Evolutionary conservation across 2,113 vertebrate species (phyloP), one percentile per base, ranked within the genome.

Genomic region (Muscicapa adusta): DNA sequence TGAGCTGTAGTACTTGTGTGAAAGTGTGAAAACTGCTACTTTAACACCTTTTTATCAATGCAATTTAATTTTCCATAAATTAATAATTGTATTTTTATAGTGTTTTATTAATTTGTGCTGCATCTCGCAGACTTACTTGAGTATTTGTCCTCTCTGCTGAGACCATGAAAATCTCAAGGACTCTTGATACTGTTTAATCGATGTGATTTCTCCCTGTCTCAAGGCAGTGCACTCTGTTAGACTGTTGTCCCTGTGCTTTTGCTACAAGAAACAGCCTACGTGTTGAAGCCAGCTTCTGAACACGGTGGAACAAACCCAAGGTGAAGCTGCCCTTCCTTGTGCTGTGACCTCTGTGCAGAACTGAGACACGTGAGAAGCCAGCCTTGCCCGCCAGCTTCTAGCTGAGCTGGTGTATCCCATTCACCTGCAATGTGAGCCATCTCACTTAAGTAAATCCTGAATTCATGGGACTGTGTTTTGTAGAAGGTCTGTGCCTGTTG

Each of bases 361-460:
- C 0, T 6, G 61, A 34, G 95, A 94, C 93, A 96, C 0, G 8
- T 43, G 81, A 97, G 95, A 93, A 89, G 78, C 63, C 45, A 56
- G 79, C 45, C 42, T 40, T 84, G 73, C 48, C 58, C 0, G 24
- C 80, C 62, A 40, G 47, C 34, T 76, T 89, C 58, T 25, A 17
- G 50, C 57, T 67, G 53, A 78, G 80, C 82, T 90, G 70, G 14
- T 74, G n/a, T 85, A 51, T 94, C n/a, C 62, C 28, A 33, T 80
- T 88, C 56, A 45, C 60, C 23, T 81, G 75, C 75, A 77, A 77
- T 0, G 1, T 15, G 33, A 95, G 60, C 77, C 42, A 40, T 22
- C 38, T 38, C 3, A 10, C 94, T 70, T 6, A 24, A 47, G 60
- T 77, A 67, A 71, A 67, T 74, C 82, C 56, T 84, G 65, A 88